Conservation (phyloP, 2,797 vertebrate genomes). For the Hydrocynus forskahlii region DNA sequence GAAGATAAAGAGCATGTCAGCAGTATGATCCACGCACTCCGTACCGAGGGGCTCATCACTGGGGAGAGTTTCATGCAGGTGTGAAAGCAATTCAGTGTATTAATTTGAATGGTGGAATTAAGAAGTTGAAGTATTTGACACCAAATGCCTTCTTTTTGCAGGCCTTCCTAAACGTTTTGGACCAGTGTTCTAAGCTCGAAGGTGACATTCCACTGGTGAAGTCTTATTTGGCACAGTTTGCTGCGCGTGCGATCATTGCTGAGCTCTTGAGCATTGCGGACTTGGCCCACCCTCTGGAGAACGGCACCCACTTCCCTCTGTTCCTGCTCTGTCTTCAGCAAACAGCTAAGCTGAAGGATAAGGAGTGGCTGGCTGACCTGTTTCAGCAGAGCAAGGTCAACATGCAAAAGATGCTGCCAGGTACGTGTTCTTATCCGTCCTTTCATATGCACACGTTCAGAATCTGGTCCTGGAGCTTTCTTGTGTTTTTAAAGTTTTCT, state of each 20-base stretch:
- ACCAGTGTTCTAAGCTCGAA: constrained; percentile 98
- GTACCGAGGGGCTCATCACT: constrained; percentile 89
- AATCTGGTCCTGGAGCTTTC: background rate
- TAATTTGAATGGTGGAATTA: too few species aligned
- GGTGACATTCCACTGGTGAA: constrained; percentile 95
- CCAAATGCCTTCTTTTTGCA: background rate
- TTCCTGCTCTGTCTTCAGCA: constrained; percentile 99
- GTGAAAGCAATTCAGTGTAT: constrained; percentile 3
- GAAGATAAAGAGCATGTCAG: constrained; percentile 94
- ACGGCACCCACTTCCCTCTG: constrained; percentile 96
- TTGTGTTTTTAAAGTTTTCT: too few species aligned
- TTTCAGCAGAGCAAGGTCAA: constrained; percentile 98
- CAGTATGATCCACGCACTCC: constrained; percentile 88
- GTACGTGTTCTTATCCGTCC: constrained; percentile 68
- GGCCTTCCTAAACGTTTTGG: constrained; percentile 94
- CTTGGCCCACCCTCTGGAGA: constrained; percentile 95
- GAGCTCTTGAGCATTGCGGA: constrained; percentile 95
- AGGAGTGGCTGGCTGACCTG: constrained; percentile 94
- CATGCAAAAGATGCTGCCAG: constrained; percentile 99
- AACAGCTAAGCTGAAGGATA: constrained; percentile 92
- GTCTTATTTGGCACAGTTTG: constrained; percentile 97
- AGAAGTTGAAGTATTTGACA: too few species aligned
- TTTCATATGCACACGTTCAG: background rate
- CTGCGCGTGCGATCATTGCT: constrained; percentile 92
- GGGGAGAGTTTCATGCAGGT: constrained; percentile 99